phyloP scores from a whole-genome alignment of 2,888 invertebrate species.

The Caenorhabditis sp. region DNA sequence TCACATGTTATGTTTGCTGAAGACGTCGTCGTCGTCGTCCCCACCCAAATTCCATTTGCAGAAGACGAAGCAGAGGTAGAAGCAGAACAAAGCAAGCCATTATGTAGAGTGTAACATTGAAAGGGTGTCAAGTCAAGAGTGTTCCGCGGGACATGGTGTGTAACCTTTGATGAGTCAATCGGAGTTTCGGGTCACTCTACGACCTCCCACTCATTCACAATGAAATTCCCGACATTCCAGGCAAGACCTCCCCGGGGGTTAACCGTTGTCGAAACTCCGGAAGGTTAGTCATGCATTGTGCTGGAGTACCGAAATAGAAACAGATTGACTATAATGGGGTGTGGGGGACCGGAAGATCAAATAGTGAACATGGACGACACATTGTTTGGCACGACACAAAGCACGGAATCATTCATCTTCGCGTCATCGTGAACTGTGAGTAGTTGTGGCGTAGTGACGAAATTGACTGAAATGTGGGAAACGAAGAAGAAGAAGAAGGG shows the following conservation, averaged over 20 bases:
- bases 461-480: neutral
- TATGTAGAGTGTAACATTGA: neutral
- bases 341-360: constrained; percentile 51
- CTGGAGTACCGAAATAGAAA: constrained; percentile 47
- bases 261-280: too few species aligned
- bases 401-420: neutral
- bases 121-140: neutral
- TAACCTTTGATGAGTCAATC: constrained; percentile 7
- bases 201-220: constrained; percentile 9
- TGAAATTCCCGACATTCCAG: neutral
- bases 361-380: constrained; percentile 12
- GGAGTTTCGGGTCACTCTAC: neutral
- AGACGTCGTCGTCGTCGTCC: neutral
- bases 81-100: too few species aligned
- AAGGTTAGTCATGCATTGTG: constrained; percentile 33
- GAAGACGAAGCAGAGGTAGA: neutral
- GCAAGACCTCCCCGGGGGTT: too few species aligned
- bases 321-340: too few species aligned
- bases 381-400: neutral
- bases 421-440: constrained; percentile 1
- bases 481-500: neutral
- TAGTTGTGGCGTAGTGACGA: neutral
- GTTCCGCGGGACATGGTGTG: neutral
- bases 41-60: constrained; percentile 9
- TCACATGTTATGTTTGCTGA: constrained; percentile 24